Conservation (phyloP, 2,797 vertebrate genomes). For the Atherinosoma microstoma region DNA sequence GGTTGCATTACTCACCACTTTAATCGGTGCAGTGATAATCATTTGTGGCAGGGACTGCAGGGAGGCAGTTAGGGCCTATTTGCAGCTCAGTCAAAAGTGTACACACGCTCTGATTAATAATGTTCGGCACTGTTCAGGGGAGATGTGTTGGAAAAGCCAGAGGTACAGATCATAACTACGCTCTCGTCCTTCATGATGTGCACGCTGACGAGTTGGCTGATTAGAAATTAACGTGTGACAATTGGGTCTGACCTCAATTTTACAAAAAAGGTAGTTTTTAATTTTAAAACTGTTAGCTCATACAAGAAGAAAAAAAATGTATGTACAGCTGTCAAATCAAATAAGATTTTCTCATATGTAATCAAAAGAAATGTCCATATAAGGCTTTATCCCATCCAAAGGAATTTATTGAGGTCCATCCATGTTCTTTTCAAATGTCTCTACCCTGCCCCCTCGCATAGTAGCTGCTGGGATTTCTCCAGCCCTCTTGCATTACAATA, state of each 20-base stretch:
- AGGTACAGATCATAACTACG: slow-evolving; percentile 42
- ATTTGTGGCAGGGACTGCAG: slow-evolving; percentile 74
- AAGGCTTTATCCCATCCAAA: slow-evolving; percentile 20
- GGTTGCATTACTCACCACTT: slow-evolving; percentile 71
- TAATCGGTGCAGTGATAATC: slow-evolving; percentile 73
- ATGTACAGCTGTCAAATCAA: background rate
- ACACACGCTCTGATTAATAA: slow-evolving; percentile 60
- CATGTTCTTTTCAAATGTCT: slow-evolving; percentile 37
- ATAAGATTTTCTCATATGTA: background rate
- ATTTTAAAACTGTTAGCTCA: background rate
- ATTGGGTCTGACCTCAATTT: slow-evolving; percentile 25
- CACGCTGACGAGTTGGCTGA: slow-evolving; percentile 20
- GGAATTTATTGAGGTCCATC: slow-evolving; percentile 37
- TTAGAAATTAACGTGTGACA: slow-evolving; percentile 24
- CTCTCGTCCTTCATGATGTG: slow-evolving; percentile 43
- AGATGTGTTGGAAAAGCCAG: slow-evolving; percentile 17
- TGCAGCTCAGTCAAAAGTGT: slow-evolving; percentile 67
- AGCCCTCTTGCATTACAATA: too few species aligned
- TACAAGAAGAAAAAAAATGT: background rate
- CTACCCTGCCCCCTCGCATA: too few species aligned
- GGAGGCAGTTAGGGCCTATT: slow-evolving; percentile 75
- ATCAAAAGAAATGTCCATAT: background rate
- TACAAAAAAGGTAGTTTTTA: slow-evolving; percentile 3
- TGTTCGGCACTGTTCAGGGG: slow-evolving; percentile 34
- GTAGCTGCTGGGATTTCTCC: too few species aligned